Evolutionary conservation across 2,888 invertebrate species (phyloP), one percentile per base, ranked within the genome.

Genomic region (Coecobrya sp.): DNA sequence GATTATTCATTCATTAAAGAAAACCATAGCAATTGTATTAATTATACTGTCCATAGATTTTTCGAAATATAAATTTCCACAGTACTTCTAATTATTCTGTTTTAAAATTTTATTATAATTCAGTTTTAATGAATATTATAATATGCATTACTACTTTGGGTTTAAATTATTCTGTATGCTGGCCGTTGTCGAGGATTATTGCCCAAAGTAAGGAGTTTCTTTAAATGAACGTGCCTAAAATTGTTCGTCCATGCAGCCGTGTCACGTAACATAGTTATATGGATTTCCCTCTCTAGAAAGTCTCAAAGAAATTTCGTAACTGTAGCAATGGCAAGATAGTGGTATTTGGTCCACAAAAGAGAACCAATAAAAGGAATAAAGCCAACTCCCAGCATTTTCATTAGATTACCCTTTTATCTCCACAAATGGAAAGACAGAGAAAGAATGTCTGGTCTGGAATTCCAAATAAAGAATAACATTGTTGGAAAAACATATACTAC

Each of bases 361-460:
- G 49, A 45, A 13, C 11, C 42, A 19, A 73, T 16, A 73, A 73
- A 76, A 36, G 10, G 59, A 59, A 59, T 19, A 36, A n/a, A 11
- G 42, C 2, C 59, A 19, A n/a, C 13, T 49, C 49, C 5, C 59
- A 5, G 19, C 59, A 59, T 59, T 19, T 19, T 19, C 59, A 49
- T 49, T 49, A 49, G 59, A 81, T 81, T 81, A 59, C 55, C 81
- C 81, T 7, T 79, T 79, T 79, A 49, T 19, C 5, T 73, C 22
- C n/a, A 22, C 52, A 13, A 22, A 19, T 7, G 10, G 73, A 13
- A 49, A 49, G 13, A 73, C 36, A 73, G 73, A 73, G 4, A 36
- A 1, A n/a, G 42, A 76, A 49, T n/a, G 22, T 73, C 73, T 76
- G 45, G 76, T 76, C 13, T 49, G 76, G 76, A 76, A 76, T 76